These are phyloP conservation scores for Hypercompe scribonia DNA, from an alignment of 2,888 invertebrate genomes.

Conservation along the genomic window DNA sequence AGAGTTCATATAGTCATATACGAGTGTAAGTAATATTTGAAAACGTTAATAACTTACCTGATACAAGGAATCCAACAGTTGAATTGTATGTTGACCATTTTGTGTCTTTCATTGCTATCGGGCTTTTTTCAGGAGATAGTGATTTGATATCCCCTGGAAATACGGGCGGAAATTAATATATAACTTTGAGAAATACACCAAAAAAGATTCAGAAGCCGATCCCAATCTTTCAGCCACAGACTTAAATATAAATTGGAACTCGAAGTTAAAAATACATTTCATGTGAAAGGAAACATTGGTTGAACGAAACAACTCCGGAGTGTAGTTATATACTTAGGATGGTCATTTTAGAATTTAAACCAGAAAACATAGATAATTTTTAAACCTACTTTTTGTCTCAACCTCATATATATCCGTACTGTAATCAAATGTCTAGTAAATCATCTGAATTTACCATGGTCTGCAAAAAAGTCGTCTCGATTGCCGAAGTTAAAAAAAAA, in stretches of 20 bases:
- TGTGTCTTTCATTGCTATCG: constrained; percentile 95
- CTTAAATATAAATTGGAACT: not conserved
- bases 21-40: no score
- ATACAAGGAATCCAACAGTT: constrained; percentile 94
- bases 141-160: constrained; percentile 94
- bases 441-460: no score
- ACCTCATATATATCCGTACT: no score
- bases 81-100: constrained; percentile 96
- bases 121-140: constrained; percentile 94
- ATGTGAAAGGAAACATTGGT: not conserved
- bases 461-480: no score
- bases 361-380: no score
- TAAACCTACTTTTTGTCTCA: no score
- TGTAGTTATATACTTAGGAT: not conserved
- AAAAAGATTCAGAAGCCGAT: not conserved
- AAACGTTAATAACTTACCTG: constrained; percentile 86
- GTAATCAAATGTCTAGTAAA: no score
- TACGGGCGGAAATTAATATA: constrained; percentile 5
- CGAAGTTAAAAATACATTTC: not conserved
- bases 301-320: no score
- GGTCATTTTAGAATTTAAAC: not conserved
- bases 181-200: not conserved
- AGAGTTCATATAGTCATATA: no score
- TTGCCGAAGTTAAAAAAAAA: no score
- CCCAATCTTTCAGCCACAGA: no score